Base-by-base conservation (phyloP, 2,113 vertebrate species). In the Proteles cristata region DNA sequence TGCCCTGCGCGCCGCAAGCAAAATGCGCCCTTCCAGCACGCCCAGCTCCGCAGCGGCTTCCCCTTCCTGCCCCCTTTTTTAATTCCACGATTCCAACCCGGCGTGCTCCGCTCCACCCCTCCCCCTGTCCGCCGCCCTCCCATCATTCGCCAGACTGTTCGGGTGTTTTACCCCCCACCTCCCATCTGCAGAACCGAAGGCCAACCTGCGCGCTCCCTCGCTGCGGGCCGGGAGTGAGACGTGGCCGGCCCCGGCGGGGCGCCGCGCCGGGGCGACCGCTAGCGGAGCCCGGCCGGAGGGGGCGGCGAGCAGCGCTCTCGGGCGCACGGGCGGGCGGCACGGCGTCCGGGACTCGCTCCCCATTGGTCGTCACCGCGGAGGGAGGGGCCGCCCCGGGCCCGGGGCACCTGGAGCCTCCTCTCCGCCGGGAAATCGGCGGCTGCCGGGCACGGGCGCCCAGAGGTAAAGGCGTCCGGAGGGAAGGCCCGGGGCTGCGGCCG, bases 361-460 rank as follows among this genome's bases (percentile, higher is more conserved):
- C 95, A 98, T 98, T 98, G 97, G 98, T 98, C 97, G 81, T 94
- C 96, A 93, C 95, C 96, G 66, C 48, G 77, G 66, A 68, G 94
- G 97, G 98, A 96, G 98, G 98, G 97, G 98, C 98, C 68, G 97
- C 96, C 95, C 95, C 68, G 93, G 85, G 73, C n/a, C 73, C 17
- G 17, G 86, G 76, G 92, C 98, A 98, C 98, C 98, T 98, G 98
- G 98, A 96, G 92, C 98, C 96, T 96, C 97, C 97, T 97, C 96
- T 98, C 98, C 93, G 88, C 98, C 90, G 97, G 98, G 98, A 97
- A 97, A 97, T 98, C 98, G 96, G 98, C 97, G 90, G 98, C 97
- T 98, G 97, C 98, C 93, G 86, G 98, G 98, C 97, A 89, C 84
- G 10, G 96, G 97, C 85, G 96, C 97, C 91, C 31, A 25, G 98